Conservation (phyloP, 2,113 vertebrate species). For the Catharus minimus region DNA sequence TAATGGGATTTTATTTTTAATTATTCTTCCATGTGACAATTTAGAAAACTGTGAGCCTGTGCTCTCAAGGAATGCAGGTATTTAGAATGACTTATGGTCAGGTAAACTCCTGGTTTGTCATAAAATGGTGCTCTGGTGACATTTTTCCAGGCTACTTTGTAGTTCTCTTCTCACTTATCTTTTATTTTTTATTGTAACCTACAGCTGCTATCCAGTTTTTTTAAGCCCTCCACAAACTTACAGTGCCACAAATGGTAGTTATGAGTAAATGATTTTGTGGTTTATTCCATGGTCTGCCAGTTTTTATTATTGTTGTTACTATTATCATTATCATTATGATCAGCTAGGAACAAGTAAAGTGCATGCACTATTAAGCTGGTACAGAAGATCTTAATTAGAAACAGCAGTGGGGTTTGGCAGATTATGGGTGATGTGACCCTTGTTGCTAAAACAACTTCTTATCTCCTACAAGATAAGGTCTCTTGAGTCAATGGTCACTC, state of each 20-base stretch:
- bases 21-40: neutral
- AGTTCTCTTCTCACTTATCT: neutral
- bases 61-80: accelerated
- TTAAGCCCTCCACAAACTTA: neutral
- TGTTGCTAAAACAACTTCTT: neutral
- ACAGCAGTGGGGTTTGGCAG: neutral
- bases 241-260: neutral
- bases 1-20: neutral
- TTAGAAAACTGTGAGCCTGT: neutral
- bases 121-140: neutral
- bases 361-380: neutral
- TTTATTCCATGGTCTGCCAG: neutral
- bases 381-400: neutral
- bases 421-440: neutral
- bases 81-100: neutral
- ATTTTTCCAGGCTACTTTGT: neutral
- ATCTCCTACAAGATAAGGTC: neutral
- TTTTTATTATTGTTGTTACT: neutral
- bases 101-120: neutral
- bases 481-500: neutral
- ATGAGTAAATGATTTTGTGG: neutral
- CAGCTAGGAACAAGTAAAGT: neutral
- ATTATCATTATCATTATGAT: neutral
- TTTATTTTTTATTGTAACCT: neutral
- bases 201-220: neutral